A percentile compares a stretch with the other conserved stretches of the same genome.
These are phyloP conservation scores for Perizoma affinitatum DNA, from an alignment of 2,888 invertebrate genomes.

Conservation along the genomic window DNA sequence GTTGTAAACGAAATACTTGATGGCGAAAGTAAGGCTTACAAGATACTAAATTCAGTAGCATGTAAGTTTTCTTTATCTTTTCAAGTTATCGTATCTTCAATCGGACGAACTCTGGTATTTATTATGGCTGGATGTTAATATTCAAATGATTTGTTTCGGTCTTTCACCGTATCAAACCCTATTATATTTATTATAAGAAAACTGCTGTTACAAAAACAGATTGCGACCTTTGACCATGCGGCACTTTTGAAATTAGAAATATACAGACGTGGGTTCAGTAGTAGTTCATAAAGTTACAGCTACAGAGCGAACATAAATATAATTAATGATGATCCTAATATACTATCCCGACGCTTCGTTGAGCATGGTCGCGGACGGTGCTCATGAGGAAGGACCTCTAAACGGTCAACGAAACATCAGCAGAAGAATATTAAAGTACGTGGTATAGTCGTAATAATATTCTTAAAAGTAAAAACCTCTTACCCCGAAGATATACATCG, in stretches of 20 bases:
- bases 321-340: slow-evolving; percentile 16
- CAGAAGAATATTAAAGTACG: too few relatives aligned
- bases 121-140: slow-evolving; percentile 24
- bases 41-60: slow-evolving; percentile 7
- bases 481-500: too few relatives aligned
- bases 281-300: slow-evolving; percentile 6
- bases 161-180: slow-evolving; percentile 22
- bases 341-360: too few relatives aligned
- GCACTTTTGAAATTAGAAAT: slow-evolving; percentile 14
- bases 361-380: too few relatives aligned
- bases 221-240: slow-evolving; percentile 25
- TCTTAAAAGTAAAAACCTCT: background rate
- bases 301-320: slow-evolving; percentile 12
- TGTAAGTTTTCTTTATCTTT: slow-evolving; percentile 11
- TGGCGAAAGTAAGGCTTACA: background rate
- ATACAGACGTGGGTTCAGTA: slow-evolving; percentile 18
- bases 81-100: slow-evolving; percentile 14
- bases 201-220: slow-evolving; percentile 26
- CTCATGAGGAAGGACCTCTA: too few relatives aligned
- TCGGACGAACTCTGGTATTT: slow-evolving; percentile 11
- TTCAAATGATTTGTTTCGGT: slow-evolving; percentile 23
- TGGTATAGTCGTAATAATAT: too few relatives aligned
- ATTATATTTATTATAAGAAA: slow-evolving; percentile 23
- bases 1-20: background rate
- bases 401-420: too few relatives aligned